Conservation (phyloP, 2,113 vertebrate species). For the Stomatorhinus ivindoensis region DNA sequence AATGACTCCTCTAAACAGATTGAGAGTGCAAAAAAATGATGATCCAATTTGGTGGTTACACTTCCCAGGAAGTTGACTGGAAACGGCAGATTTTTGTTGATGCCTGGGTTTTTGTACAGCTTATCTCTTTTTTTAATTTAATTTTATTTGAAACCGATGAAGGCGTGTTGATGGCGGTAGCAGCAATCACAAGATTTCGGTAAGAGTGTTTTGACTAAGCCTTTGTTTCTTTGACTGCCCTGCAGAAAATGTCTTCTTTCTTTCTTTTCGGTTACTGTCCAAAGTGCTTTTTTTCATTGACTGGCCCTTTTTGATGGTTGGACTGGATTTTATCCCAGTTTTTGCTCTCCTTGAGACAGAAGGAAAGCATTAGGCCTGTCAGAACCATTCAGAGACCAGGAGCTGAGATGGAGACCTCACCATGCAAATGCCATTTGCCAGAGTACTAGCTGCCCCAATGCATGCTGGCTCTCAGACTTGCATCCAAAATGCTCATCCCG, state of each 20-base stretch:
- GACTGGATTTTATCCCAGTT: background rate
- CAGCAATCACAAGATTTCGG: background rate
- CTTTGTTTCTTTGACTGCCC: background rate
- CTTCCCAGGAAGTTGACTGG: background rate
- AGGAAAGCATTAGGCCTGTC: background rate
- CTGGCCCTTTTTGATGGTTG: background rate
- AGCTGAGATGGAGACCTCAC: background rate
- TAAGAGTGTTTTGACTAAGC: background rate
- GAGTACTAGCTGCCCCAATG: background rate
- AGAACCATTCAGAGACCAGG: slow-evolving; percentile 1
- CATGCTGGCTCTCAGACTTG: background rate
- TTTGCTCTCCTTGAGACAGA: background rate
- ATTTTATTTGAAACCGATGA: background rate
- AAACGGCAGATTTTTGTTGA: background rate
- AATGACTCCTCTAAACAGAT: background rate
- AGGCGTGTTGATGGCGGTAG: background rate
- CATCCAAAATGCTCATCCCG: background rate
- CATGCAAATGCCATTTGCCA: background rate
- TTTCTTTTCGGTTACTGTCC: background rate
- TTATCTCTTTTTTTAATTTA: background rate
- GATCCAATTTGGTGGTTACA: background rate
- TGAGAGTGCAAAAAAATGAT: background rate
- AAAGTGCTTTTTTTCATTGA: slow-evolving; percentile 9
- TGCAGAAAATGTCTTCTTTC: background rate
- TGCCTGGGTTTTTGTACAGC: background rate